Conservation (phyloP, 2,888 invertebrate genomes). For the Rhagonycha fulva region DNA sequence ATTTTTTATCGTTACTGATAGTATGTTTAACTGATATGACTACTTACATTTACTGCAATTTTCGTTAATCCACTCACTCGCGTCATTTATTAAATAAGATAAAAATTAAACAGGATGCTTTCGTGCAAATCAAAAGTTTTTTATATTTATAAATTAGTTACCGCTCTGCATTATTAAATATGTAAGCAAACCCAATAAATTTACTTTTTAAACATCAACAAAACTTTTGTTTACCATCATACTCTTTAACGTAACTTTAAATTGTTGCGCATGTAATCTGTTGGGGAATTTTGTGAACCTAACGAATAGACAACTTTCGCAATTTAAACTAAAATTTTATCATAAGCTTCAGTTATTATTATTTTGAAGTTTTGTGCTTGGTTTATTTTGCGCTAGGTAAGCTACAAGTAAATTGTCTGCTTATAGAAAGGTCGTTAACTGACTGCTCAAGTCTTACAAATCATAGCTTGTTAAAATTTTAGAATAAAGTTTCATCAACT, state of each 20-base stretch:
- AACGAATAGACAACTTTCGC: background rate
- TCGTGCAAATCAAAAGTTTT: too few relatives aligned
- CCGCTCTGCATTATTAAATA: background rate
- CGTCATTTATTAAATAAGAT: too few relatives aligned
- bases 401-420: background rate
- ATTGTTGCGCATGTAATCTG: background rate
- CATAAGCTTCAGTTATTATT: background rate
- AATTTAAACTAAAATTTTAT: background rate
- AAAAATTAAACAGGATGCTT: too few relatives aligned
- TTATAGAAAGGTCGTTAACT: background rate
- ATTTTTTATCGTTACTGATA: too few relatives aligned
- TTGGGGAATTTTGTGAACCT: background rate
- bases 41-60: too few relatives aligned
- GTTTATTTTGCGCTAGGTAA: background rate
- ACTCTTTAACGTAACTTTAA: background rate
- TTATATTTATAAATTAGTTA: too few relatives aligned
- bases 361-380: background rate
- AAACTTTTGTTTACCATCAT: background rate
- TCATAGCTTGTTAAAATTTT: background rate
- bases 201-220: background rate
- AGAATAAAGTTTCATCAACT: background rate
- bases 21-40: too few relatives aligned
- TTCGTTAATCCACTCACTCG: too few relatives aligned
- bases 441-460: background rate
- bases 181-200: background rate